Base-by-base conservation (phyloP, 2,113 vertebrate genomes). In the Actenoides hombroni region DNA sequence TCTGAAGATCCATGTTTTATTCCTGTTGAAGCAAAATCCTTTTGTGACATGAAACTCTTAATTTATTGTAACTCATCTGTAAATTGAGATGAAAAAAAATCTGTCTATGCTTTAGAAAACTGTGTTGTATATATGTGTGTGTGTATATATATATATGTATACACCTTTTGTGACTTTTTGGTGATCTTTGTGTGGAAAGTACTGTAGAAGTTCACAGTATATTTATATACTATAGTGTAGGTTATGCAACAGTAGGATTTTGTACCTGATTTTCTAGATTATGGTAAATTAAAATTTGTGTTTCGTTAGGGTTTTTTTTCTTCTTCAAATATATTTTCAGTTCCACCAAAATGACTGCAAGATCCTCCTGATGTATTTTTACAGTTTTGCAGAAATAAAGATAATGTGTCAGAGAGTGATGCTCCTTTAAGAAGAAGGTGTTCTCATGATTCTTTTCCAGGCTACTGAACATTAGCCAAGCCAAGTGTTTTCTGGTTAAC, bases 351-450 rank as follows among this genome's bases (percentile, higher is more conserved):
- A 85, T 53, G 59, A 31, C n/a, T 73, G 8, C 11, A 86, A 61
- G 39, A 71, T 6, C 11, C 5, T 40, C 11, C 28, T 40, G 11
- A 23, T 3, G 4, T 28, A 31, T 31, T 69, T 40, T 77, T 61
- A 73, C 8, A 57, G 19, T 21, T 35, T 76, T 64, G 68, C 5
- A 57, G 28, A 88, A 90, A 85, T 56, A 53, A 35, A 75, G 8
- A 5, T 49, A 2, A 53, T 28, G 17, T 16, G 10, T 78, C 23
- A 75, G 49, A 75, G 11, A 0, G 0, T 21, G 1, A 1, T 67
- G 6, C 33, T 91, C 5, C 28, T 92, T 88, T 73, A 79, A 89
- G 42, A 88, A 16, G 13, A 46, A 76, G 21, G 37, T 53, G 21
- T 77, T 56, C 24, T 70, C 26, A 37, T 23, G 8, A 37, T 95